Evolutionary conservation across 2,888 invertebrate genomes (phyloP).

Genomic region (Andrena trimmerana): DNA sequence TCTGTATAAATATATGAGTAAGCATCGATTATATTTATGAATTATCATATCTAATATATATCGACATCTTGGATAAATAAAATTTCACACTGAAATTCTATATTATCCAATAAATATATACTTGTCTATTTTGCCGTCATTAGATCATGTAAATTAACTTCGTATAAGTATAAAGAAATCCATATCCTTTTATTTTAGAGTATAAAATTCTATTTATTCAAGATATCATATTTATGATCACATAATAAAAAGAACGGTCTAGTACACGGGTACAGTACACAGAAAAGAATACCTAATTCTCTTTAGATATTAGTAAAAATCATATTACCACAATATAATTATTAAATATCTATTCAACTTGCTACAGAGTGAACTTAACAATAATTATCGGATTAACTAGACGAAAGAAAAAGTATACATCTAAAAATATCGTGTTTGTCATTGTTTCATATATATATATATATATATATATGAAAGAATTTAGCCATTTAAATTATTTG

Average conservation of each 20-base stretch:
- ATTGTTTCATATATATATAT: constrained; percentile 43
- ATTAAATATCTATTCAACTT: constrained; percentile 35
- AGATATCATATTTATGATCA: constrained; percentile 31
- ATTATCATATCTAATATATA: constrained; percentile 25
- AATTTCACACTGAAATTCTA: constrained; percentile 18
- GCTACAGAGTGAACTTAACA: constrained; percentile 33
- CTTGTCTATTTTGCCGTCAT: not conserved
- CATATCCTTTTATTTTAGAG: constrained; percentile 23
- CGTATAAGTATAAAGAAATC: constrained; percentile 24
- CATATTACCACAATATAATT: constrained; percentile 24
- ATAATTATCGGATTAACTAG: constrained; percentile 50
- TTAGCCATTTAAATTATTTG: constrained; percentile 46
- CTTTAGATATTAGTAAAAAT: constrained; percentile 28
- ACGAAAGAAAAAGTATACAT: constrained; percentile 50
- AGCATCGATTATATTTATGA: constrained; percentile 31
- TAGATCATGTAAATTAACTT: constrained; percentile 16
- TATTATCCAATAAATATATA: constrained; percentile 18
- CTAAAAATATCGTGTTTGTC: constrained; percentile 56
- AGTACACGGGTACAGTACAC: constrained; percentile 24
- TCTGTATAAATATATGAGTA: constrained; percentile 32
- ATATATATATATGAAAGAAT: constrained; percentile 36
- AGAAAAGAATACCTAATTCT: constrained; percentile 23
- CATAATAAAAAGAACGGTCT: constrained; percentile 29
- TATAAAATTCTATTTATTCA: constrained; percentile 52
- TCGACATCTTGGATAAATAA: constrained; percentile 50